A percentile compares a stretch with the other conserved stretches of the same genome.
Conservation (phyloP, 2,888 invertebrate genomes). For the Seira ritae region DNA sequence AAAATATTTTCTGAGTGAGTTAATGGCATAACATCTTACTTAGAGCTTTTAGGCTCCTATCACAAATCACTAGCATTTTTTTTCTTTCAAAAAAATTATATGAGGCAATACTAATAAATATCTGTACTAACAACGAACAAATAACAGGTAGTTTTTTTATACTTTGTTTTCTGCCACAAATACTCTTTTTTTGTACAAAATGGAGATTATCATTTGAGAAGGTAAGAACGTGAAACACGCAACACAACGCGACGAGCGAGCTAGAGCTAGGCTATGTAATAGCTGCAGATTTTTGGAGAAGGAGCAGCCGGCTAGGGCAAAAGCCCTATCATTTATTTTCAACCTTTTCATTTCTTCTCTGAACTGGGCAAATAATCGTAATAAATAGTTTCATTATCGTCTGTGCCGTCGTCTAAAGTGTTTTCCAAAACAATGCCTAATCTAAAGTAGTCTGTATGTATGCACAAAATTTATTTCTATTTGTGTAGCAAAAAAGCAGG, state of each 20-base stretch:
- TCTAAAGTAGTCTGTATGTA: neutral
- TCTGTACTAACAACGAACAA: slow-evolving; percentile 51
- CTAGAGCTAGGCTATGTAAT: slow-evolving; percentile 23
- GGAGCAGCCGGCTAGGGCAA: neutral
- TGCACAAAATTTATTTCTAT: neutral
- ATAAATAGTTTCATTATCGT: slow-evolving; percentile 15
- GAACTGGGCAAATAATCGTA: slow-evolving; percentile 8
- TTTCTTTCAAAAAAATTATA: slow-evolving; percentile 23
- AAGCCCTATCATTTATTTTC: neutral
- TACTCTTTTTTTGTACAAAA: slow-evolving; percentile 48
- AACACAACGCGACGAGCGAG: neutral
- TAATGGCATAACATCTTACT: slow-evolving; percentile 55
- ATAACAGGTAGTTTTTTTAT: slow-evolving; percentile 65
- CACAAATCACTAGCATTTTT: neutral
- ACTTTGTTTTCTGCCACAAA: slow-evolving; percentile 38
- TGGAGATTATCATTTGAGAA: slow-evolving; percentile 34
- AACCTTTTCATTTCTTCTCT: neutral
- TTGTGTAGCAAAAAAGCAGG: slow-evolving; percentile 33
- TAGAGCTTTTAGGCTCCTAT: slow-evolving; percentile 3
- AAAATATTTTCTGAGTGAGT: slow-evolving; percentile 1
- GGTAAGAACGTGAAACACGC: slow-evolving; percentile 36
- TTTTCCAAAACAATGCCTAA: neutral
- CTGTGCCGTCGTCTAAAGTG: neutral
- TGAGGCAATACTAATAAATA: slow-evolving; percentile 44
- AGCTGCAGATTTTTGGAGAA: slow-evolving; percentile 4